Evolutionary conservation across 2,888 invertebrate species (phyloP), one percentile per base, ranked within the genome.

Genomic region (Tenthredo scrophulariae): DNA sequence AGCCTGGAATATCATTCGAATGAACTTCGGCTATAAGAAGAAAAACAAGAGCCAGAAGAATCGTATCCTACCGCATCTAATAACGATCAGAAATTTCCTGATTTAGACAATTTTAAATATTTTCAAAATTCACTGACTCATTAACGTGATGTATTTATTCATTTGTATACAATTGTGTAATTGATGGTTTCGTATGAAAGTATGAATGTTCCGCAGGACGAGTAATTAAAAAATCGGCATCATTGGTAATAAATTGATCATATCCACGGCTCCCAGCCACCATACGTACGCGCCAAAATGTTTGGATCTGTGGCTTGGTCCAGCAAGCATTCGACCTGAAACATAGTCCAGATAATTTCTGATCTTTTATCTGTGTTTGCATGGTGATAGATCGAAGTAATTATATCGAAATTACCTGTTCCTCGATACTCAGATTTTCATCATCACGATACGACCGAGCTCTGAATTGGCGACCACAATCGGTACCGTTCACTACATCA

Each of bases 221-320:
- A 54, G 54, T 54, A 0, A 54, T 54, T 7, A 7, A 54, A 54
- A 54, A n/a, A n/a, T 15, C 5, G 5, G 18, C 18, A 18, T 18
- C 18, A 15, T 33, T 6, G 33, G 0, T 37, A 7, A n/a, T 1
- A 37, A 70, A 70, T 10, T 40, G 33, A 82, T 94, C 93, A 96
- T 84, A 96, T 91, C 95, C 95, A 97, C 0, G 96, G 94, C 86
- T 93, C 93, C 95, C 96, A 96, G 13, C 97, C 96, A 2, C 82
- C 85, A 87, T 92, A 97, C 84, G 95, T 94, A 85, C 96, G 94
- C 0, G 96, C 96, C 33, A 97, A 93, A 79, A 97, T 94, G 91
- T 96, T 95, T 33, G 95, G 94, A 93, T 97, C 97, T 0, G 95
- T 96, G 0, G 97, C 96, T 89, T 96, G 95, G 90, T 96, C 96